These are phyloP conservation scores for Gastrophysa polygoni DNA, from an alignment of 2,888 invertebrate species.

Conservation along the genomic window DNA sequence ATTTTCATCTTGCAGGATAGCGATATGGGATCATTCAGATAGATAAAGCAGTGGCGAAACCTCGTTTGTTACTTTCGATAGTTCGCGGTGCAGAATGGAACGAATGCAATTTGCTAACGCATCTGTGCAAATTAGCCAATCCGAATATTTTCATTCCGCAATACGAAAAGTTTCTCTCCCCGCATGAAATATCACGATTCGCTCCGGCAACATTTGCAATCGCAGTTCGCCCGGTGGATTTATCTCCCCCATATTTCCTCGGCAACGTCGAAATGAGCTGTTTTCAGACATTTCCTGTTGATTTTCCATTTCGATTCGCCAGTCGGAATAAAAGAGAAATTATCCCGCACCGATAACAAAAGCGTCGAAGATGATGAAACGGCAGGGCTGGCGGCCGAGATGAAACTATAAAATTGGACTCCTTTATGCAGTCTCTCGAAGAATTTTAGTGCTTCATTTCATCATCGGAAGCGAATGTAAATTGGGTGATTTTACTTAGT, in stretches of 20 bases:
- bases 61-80: too few relatives aligned
- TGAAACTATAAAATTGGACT: neutral
- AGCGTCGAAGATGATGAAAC: neutral
- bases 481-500: neutral
- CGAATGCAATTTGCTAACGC: too few relatives aligned
- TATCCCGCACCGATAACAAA: neutral
- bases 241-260: conserved; percentile 9
- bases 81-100: too few relatives aligned
- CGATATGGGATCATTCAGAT: too few relatives aligned
- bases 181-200: neutral
- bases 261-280: conserved; percentile 19
- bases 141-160: too few relatives aligned
- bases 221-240: conserved; percentile 12
- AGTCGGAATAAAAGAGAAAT: neutral
- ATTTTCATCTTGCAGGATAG: too few relatives aligned
- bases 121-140: too few relatives aligned
- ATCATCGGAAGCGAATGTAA: neutral
- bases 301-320: conserved; percentile 19
- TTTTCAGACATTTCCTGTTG: conserved; percentile 26
- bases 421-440: neutral
- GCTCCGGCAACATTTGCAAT: neutral
- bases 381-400: neutral
- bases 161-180: neutral
- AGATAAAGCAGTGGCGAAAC: too few relatives aligned
- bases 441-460: neutral